A percentile compares a stretch with the other conserved stretches of the same genome.
Evolutionary conservation across 2,113 vertebrate genomes (phyloP).

Genomic region (Carettochelys insculpta): DNA sequence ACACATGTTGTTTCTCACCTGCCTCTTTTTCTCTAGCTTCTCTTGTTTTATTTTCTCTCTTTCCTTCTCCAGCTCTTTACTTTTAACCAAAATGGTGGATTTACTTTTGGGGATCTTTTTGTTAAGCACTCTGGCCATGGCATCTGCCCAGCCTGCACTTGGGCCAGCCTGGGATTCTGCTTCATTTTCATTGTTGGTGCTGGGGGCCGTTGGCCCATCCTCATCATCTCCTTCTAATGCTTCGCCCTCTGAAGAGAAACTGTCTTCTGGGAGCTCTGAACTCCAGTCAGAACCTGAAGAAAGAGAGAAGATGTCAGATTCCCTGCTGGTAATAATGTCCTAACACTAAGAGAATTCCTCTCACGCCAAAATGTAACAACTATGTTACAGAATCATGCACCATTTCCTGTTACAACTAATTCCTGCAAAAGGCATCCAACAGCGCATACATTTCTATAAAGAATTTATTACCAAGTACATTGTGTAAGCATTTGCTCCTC

Average conservation of each 20-base stretch:
- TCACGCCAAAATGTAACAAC: not conserved
- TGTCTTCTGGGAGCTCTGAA: constrained; percentile 50
- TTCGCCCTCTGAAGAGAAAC: constrained; percentile 62
- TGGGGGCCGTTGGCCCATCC: constrained; percentile 34
- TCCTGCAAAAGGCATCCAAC: not conserved
- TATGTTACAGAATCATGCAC: rapidly evolving
- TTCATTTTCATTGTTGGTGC: not conserved
- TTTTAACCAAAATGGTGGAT: constrained; percentile 86
- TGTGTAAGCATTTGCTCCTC: not conserved
- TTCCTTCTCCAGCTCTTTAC: constrained; percentile 84
- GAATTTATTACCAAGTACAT: constrained; percentile 1
- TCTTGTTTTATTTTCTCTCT: constrained; percentile 81
- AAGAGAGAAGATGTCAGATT: not conserved
- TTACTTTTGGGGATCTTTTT: constrained; percentile 82
- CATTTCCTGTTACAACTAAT: not conserved
- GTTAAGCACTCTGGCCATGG: constrained; percentile 93
- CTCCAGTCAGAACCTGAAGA: constrained; percentile 58
- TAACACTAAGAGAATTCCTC: not conserved
- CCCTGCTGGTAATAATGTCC: not conserved
- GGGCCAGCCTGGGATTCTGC: constrained; percentile 55
- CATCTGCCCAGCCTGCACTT: constrained; percentile 89
- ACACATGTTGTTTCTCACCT: no score
- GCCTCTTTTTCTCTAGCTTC: constrained; percentile 80
- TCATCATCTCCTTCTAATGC: constrained; percentile 71
- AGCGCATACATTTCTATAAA: not conserved